Percentiles rank a stretch among this genome's conserved stretches.
Conservation (phyloP, 2,113 vertebrate species). For the Heterotis niloticus region DNA sequence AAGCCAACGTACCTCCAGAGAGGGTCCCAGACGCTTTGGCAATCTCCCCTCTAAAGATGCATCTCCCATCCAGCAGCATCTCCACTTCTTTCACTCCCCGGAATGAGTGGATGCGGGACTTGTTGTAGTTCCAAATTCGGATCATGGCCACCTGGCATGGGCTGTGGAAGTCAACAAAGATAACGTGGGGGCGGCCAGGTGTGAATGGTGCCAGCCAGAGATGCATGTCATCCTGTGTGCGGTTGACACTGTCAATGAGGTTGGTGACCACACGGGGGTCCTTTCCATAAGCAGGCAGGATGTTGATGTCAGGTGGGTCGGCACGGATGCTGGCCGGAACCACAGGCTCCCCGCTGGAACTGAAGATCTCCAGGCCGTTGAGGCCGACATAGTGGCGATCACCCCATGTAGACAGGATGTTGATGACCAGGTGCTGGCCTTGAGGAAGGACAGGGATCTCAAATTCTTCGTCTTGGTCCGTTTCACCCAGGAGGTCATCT, state of each 20-base stretch:
- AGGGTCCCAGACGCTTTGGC: conserved; percentile 92
- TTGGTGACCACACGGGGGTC: conserved; percentile 81
- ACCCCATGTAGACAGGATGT: conserved; percentile 90
- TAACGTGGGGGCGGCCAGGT: conserved; percentile 69
- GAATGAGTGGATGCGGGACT: conserved; percentile 94
- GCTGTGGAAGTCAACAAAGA: conserved; percentile 75
- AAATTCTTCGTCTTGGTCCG: conserved; percentile 70
- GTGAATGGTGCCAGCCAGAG: conserved; percentile 95
- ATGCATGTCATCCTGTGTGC: conserved; percentile 96
- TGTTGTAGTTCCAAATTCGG: conserved; percentile 98
- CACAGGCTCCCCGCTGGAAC: conserved; percentile 80
- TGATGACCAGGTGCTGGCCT: conserved; percentile 76
- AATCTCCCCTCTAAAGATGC: conserved; percentile 92
- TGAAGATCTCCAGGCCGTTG: conserved; percentile 89
- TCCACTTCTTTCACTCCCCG: conserved; percentile 83
- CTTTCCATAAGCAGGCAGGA: conserved; percentile 81
- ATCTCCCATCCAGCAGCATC: conserved; percentile 76
- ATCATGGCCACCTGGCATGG: conserved; percentile 85
- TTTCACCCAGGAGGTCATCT: conserved; percentile 46
- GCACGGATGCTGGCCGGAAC: conserved; percentile 68
- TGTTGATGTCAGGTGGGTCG: conserved; percentile 87
- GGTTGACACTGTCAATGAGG: conserved; percentile 81
- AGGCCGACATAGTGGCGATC: conserved; percentile 94
- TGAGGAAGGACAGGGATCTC: conserved; percentile 85
- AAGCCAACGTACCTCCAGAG: conserved; percentile 75